Evolutionary conservation across 1,140 invertebrate genomes (phyloP).

Genomic region (Calliopsis andreniformis): DNA sequence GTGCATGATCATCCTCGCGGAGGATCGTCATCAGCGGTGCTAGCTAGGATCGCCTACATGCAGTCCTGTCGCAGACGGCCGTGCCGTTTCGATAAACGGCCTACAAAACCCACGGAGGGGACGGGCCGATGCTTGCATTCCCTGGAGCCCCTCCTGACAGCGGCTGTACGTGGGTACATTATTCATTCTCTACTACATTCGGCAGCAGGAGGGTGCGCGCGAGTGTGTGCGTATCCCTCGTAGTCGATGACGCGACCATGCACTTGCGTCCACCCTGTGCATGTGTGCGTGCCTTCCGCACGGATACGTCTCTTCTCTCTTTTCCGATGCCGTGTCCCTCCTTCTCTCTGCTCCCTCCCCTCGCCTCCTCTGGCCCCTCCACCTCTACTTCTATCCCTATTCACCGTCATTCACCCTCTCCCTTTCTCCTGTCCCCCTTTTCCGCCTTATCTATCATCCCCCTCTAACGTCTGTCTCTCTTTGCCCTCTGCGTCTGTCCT

Average conservation of each 20-base stretch:
- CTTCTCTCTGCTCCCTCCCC: background rate
- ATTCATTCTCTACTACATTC: slow-evolving; percentile 67
- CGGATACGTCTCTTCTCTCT: slow-evolving; percentile 14
- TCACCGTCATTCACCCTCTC: background rate
- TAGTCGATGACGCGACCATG: slow-evolving; percentile 20
- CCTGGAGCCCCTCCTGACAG: slow-evolving; percentile 60
- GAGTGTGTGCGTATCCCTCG: slow-evolving; percentile 38
- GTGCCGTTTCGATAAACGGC: slow-evolving; percentile 58
- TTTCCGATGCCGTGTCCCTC: slow-evolving; percentile 4
- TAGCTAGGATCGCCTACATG: slow-evolving; percentile 45
- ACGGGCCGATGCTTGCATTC: slow-evolving; percentile 57
- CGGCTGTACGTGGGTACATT: slow-evolving; percentile 62
- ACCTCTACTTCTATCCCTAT: background rate
- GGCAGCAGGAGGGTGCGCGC: slow-evolving; percentile 54
- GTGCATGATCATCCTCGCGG: background rate
- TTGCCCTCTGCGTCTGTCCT: background rate
- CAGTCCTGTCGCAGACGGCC: slow-evolving; percentile 36
- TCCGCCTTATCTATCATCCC: slow-evolving; percentile 21
- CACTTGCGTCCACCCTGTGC: background rate
- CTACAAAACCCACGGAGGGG: slow-evolving; percentile 47
- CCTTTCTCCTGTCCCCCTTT: background rate
- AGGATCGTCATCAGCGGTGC: slow-evolving; percentile 7
- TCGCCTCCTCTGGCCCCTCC: background rate
- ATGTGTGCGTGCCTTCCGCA: background rate
- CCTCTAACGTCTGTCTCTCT: background rate